These are phyloP conservation scores for Nomada fabriciana DNA, from an alignment of 2,888 invertebrate genomes.

Conservation along the genomic window DNA sequence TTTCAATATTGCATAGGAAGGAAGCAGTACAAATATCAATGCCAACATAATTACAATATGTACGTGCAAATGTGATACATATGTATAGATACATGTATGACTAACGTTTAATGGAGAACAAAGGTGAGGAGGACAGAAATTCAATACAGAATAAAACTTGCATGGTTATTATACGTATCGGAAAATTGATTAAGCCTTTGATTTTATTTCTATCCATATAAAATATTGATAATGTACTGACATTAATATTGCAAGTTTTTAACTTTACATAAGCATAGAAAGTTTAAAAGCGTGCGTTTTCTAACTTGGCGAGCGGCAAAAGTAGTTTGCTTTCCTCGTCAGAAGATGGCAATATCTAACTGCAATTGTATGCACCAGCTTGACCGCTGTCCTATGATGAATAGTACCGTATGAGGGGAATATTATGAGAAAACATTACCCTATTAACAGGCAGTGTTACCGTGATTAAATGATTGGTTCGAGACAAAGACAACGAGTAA, in stretches of 20 bases:
- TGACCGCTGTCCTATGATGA: background rate
- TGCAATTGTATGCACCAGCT: constrained; percentile 1
- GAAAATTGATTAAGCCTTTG: background rate
- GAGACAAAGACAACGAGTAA: constrained; percentile 19
- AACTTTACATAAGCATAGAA: too few species aligned
- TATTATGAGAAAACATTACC: background rate
- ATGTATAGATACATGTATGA: background rate
- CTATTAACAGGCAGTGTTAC: background rate
- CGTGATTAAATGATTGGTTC: background rate
- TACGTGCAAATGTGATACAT: too few species aligned
- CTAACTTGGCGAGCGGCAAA: background rate
- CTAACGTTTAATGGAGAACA: background rate
- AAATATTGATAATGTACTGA: background rate
- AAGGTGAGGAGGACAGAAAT: too few species aligned
- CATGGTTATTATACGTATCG: too few species aligned
- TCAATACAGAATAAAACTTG: too few species aligned
- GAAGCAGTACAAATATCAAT: too few species aligned
- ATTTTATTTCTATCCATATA: background rate
- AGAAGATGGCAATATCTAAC: constrained; percentile 12
- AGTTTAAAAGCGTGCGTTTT: background rate
- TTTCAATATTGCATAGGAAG: background rate
- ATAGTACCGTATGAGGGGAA: background rate
- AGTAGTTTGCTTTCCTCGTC: background rate
- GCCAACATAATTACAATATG: too few species aligned
- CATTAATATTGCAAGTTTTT: background rate